Evolutionary conservation across 2,113 vertebrate genomes (phyloP).

Genomic region (Thryonomys swinderianus): DNA sequence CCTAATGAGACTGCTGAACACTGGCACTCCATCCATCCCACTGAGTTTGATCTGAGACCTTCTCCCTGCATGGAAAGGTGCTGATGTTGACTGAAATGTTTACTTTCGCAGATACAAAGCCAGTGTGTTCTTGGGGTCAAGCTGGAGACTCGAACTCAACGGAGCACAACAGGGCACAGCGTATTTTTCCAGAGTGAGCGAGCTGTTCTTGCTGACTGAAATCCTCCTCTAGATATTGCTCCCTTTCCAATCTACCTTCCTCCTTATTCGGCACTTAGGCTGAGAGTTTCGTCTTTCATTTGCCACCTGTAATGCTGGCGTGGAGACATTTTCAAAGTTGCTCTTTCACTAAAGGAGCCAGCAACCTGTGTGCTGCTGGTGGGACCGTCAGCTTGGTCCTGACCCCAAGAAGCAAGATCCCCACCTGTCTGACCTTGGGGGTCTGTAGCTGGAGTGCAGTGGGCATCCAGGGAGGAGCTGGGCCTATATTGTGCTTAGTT

Average conservation of each 20-base stretch:
- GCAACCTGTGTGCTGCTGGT: not conserved
- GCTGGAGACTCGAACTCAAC: not conserved
- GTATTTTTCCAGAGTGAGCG: not conserved
- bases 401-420: not conserved
- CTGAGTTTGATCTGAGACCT: not conserved
- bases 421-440: not conserved
- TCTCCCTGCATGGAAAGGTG: not conserved
- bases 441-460: not conserved
- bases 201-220: not conserved
- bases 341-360: not conserved
- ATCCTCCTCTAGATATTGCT: no score
- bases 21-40: not conserved
- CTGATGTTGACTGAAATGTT: not conserved
- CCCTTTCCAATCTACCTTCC: not conserved
- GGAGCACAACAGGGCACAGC: not conserved
- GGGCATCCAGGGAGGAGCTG: not conserved
- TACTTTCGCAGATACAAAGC: not conserved
- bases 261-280: not conserved
- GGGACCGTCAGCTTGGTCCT: not conserved
- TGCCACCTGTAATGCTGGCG: not conserved
- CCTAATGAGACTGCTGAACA: not conserved
- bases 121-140: not conserved
- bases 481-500: not conserved
- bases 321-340: not conserved
- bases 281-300: not conserved